A percentile compares a stretch with the other conserved stretches of the same genome.
Conservation (phyloP, 2,113 vertebrate genomes). For the Pristiophorus japonicus region DNA sequence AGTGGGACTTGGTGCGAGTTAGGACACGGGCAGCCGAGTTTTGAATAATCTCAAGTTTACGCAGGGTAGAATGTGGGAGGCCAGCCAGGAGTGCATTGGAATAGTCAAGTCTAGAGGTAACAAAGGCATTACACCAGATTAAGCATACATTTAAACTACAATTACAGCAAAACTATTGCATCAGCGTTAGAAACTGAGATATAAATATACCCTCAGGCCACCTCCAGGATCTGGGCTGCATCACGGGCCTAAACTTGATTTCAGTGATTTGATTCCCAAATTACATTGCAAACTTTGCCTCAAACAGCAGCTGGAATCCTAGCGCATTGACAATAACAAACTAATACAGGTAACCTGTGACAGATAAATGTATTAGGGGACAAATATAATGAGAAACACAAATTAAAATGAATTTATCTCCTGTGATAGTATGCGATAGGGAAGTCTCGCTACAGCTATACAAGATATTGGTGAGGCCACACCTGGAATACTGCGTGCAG, state of each 20-base stretch:
- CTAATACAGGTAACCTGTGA: background rate
- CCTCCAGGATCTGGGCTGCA: background rate
- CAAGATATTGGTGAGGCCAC: too few species aligned
- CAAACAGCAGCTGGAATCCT: background rate
- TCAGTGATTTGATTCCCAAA: background rate
- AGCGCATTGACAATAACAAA: background rate
- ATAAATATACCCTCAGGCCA: background rate
- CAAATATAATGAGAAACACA: background rate
- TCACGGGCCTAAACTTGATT: background rate
- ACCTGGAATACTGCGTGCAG: too few species aligned
- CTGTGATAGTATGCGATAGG: too few species aligned
- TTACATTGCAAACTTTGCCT: background rate
- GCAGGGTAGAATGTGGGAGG: too few species aligned
- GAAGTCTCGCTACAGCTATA: too few species aligned
- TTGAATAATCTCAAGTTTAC: too few species aligned
- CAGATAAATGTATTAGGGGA: background rate
- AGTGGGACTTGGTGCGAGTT: too few species aligned
- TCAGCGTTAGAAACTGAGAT: background rate
- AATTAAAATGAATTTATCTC: background rate
- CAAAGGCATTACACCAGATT: background rate
- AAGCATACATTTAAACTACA: background rate
- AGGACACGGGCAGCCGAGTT: too few species aligned
- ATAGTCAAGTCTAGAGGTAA: too few species aligned
- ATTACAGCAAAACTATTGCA: background rate
- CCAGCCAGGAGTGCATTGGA: too few species aligned